phyloP scores from a whole-genome alignment of 2,888 invertebrate species.

The Drosophila bunnanda region DNA sequence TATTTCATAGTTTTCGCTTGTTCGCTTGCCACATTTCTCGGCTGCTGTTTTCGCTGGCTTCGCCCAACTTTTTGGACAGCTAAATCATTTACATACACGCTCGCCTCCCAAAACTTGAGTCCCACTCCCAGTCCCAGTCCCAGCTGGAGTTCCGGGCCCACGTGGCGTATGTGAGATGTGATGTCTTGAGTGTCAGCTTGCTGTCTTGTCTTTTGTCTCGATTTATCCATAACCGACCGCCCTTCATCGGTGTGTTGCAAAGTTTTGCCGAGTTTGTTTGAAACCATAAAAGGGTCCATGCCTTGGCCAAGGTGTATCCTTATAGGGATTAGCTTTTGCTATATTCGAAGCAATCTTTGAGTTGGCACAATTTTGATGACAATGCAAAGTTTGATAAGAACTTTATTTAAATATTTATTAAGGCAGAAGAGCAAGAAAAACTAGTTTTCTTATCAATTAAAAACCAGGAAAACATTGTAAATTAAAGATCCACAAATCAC shows the following conservation, averaged over 20 bases:
- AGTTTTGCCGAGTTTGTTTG: conserved; percentile 11
- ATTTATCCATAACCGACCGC: conserved; percentile 2
- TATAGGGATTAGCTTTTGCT: neutral
- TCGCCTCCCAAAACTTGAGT: conserved; percentile 1
- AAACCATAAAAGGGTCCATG: conserved; percentile 1
- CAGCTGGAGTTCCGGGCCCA: conserved; percentile 26
- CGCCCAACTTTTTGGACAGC: conserved; percentile 41
- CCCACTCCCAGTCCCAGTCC: conserved; percentile 15
- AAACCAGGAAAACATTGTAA: neutral
- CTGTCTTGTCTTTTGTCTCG: conserved; percentile 23
- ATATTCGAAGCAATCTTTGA: neutral
- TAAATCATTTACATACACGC: conserved; percentile 49
- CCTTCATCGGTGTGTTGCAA: neutral
- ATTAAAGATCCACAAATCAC: too few species aligned
- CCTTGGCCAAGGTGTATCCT: neutral
- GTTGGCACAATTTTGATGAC: neutral
- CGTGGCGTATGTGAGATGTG: conserved; percentile 40
- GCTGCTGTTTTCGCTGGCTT: conserved; percentile 31
- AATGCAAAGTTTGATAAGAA: neutral
- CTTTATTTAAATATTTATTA: neutral
- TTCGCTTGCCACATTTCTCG: conserved; percentile 42
- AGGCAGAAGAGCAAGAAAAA: too few species aligned
- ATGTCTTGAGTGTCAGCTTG: conserved; percentile 18
- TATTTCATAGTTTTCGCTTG: conserved; percentile 43
- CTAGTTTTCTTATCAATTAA: neutral